Percentiles rank a stretch among this genome's conserved stretches.
Conservation (phyloP, 2,113 vertebrate species). For the Solea solea region DNA sequence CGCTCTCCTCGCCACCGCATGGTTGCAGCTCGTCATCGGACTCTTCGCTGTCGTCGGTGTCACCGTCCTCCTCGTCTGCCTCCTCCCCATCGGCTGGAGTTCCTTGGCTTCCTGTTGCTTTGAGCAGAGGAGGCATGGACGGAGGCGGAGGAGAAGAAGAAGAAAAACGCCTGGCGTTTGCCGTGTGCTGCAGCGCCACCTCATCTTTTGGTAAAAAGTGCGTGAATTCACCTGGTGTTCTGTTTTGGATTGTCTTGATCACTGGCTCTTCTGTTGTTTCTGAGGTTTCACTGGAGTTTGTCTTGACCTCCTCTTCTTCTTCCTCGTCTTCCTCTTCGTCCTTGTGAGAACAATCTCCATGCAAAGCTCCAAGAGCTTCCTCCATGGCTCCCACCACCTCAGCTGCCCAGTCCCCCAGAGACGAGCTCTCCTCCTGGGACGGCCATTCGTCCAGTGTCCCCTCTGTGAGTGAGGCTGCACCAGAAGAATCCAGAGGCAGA, state of each 20-base stretch:
- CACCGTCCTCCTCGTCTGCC: conserved; percentile 85
- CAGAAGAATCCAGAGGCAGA: conserved; percentile 29
- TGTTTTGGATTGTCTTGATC: conserved; percentile 6
- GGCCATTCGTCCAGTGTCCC: conserved; percentile 70
- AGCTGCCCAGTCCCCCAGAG: conserved; percentile 75
- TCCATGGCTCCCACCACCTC: conserved; percentile 80
- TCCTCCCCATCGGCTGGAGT: conserved; percentile 73
- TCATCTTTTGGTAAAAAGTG: conserved; percentile 67
- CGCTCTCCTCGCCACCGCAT: conserved; percentile 88
- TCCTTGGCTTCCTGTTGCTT: conserved; percentile 34
- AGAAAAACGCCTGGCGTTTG: conserved; percentile 74
- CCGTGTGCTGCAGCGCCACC: conserved; percentile 64
- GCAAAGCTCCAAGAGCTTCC: conserved; percentile 71
- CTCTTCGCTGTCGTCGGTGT: conserved; percentile 92
- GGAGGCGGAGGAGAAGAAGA: conserved; percentile 77
- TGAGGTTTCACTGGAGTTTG: neutral
- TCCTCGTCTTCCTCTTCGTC: conserved; percentile 4
- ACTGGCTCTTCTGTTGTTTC: conserved; percentile 12
- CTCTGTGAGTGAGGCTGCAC: conserved; percentile 32
- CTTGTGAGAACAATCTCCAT: conserved; percentile 34
- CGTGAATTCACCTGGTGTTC: conserved; percentile 23
- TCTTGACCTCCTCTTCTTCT: neutral
- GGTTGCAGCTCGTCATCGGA: conserved; percentile 90
- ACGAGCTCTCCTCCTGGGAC: conserved; percentile 71
- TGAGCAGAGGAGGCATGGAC: conserved; percentile 43